phyloP scores from a whole-genome alignment of 2,888 invertebrate genomes.

The Cephonodes hylas region DNA sequence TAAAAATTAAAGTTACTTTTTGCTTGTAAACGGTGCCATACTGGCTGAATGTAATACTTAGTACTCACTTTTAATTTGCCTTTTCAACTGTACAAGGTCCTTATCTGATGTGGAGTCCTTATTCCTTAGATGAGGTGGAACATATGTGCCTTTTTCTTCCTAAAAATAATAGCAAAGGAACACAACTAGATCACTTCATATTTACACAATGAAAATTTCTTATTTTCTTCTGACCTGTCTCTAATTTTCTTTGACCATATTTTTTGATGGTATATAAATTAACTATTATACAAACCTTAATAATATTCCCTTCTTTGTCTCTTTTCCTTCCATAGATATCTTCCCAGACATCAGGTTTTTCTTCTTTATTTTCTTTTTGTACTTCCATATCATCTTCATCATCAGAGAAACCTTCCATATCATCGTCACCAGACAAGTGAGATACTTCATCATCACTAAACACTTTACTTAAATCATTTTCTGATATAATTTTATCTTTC shows the following conservation, averaged over 20 bases:
- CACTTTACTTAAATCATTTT: slow-evolving; percentile 56
- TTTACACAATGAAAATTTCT: no score
- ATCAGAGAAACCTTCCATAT: slow-evolving; percentile 36
- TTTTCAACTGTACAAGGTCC: slow-evolving; percentile 84
- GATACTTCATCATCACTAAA: slow-evolving; percentile 77
- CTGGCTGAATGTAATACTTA: neutral
- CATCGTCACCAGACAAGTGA: slow-evolving; percentile 59
- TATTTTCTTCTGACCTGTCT: no score
- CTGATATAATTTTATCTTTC: slow-evolving; percentile 50
- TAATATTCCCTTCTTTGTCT: slow-evolving; percentile 89
- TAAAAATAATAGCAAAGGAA: slow-evolving; percentile 29
- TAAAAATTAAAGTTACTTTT: no score
- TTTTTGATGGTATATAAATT: no score
- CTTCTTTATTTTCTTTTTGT: slow-evolving; percentile 40
- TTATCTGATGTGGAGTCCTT: slow-evolving; percentile 77
- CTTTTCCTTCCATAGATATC: slow-evolving; percentile 96
- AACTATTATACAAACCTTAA: slow-evolving; percentile 71
- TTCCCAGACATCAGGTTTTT: slow-evolving; percentile 84
- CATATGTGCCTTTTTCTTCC: slow-evolving; percentile 83
- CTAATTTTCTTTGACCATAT: neutral
- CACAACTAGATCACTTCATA: no score
- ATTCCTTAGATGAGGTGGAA: slow-evolving; percentile 90
- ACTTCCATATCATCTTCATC: slow-evolving; percentile 38
- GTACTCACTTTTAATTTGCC: slow-evolving; percentile 89
- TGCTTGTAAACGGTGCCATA: no score